These are phyloP conservation scores for Cheirogaleus medius DNA, from an alignment of 2,113 vertebrate genomes.

Conservation along the genomic window DNA sequence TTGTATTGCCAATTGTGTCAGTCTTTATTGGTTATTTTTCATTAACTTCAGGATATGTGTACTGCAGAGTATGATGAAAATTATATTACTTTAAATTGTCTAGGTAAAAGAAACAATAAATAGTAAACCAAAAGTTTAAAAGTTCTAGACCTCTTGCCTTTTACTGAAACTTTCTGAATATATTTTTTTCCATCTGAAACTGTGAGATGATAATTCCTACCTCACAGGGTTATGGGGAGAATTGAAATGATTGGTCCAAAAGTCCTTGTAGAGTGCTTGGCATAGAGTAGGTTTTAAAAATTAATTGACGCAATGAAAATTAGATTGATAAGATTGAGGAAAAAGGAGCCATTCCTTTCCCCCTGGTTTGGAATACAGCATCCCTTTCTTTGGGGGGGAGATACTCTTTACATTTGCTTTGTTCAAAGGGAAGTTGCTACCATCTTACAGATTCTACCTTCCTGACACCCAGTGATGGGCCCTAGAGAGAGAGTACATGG, in stretches of 20 bases:
- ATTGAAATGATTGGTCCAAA: not conserved
- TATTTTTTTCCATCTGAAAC: not conserved
- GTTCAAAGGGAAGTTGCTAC: not conserved
- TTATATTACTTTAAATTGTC: conserved; percentile 12
- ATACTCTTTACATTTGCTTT: not conserved
- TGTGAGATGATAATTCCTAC: not conserved
- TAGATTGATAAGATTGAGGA: not conserved
- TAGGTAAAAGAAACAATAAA: not conserved
- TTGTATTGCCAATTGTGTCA: conserved; percentile 2
- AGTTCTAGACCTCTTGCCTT: not conserved
- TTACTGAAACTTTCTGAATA: not conserved
- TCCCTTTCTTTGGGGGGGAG: not conserved
- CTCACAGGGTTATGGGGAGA: not conserved
- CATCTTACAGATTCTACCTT: not conserved
- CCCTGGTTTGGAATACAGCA: not conserved
- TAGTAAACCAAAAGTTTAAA: not conserved
- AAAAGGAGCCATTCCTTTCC: not conserved
- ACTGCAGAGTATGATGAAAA: not conserved
- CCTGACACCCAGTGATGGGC: not conserved
- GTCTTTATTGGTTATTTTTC: conserved; percentile 37
- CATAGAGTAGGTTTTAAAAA: not conserved
- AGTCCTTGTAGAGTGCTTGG: not conserved
- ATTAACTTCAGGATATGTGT: not conserved
- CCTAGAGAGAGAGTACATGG: not conserved
- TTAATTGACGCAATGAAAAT: not conserved